These are phyloP conservation scores for Lanius collurio DNA, from an alignment of 2,113 vertebrate species.

Conservation along the genomic window DNA sequence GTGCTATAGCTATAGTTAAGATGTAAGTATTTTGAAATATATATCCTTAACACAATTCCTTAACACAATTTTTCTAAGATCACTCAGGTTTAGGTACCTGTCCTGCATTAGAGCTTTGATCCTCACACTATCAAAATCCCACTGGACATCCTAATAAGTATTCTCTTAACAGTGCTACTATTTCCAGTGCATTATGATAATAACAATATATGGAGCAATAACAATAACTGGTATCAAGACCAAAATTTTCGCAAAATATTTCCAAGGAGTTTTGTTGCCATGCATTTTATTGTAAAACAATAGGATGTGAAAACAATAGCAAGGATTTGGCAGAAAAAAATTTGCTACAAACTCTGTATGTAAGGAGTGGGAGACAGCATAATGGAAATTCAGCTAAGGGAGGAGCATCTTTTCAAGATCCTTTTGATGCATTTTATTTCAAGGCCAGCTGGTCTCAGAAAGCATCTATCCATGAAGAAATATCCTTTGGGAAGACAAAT, in stretches of 20 bases:
- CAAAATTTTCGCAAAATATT: background rate
- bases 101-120: background rate
- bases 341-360: background rate
- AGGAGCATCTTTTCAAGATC: background rate
- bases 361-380: background rate
- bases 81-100: background rate
- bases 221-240: background rate
- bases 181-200: background rate
- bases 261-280: background rate
- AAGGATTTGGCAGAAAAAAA: background rate
- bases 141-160: background rate
- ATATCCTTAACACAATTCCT: background rate
- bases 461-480: background rate
- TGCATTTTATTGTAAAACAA: background rate
- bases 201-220: background rate
- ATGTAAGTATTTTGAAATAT: background rate
- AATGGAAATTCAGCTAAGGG: background rate
- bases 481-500: slow-evolving; percentile 8
- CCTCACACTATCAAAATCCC: background rate
- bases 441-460: background rate
- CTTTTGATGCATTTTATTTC: background rate
- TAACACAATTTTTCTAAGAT: background rate
- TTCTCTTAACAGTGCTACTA: background rate
- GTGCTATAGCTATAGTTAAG: background rate
- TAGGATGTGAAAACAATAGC: background rate